Evolutionary conservation across 2,888 invertebrate genomes (phyloP), one percentile per base, ranked within the genome.

Genomic region (Leucoptera coffeella): DNA sequence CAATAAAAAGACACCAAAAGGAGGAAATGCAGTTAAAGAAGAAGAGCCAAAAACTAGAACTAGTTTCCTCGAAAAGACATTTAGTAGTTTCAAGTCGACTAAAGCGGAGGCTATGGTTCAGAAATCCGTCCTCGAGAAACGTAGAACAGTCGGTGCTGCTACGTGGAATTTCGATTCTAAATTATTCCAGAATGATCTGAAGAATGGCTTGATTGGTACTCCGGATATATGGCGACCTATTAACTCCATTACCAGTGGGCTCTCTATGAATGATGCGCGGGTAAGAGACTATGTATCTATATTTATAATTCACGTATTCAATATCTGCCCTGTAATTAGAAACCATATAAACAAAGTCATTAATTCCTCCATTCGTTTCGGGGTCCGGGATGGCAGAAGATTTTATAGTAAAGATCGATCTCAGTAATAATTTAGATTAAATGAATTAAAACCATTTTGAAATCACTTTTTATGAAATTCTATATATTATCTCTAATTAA

Each of bases 171-270:
- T 82, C 30, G 81, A 82, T 36, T 62, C 72, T 2, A 78, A 77
- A 39, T 56, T 75, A 35, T 82, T 82, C 41, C 74, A 69, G 23
- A 73, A 74, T 32, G 77, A 76, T 50, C 65, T 78, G 27, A 69
- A 65, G 32, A 77, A 77, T 36, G 67, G 73, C 31, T 58, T 75
- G 30, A 73, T 75, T 29, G 77, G 78, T 6, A 82, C 82, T 4
- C 80, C 80, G 3, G 82, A 83, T 47, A 72, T 82, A 42, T 83
- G 83, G 83, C 72, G 79, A 38, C 75, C 76, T 13, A 61, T 82
- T 26, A 75, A 74, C 41, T 78, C 78, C 23, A 80, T 82, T 24
- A 64, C 77, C 2, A 80, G 80, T 44, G 81, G 82, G 15, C 61
- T 81, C 29, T 44, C 59, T 4, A 45, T 65, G 25, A 48, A 71